Evolutionary conservation across 1,140 invertebrate genomes (phyloP).

Genomic region (Bombus superbus): DNA sequence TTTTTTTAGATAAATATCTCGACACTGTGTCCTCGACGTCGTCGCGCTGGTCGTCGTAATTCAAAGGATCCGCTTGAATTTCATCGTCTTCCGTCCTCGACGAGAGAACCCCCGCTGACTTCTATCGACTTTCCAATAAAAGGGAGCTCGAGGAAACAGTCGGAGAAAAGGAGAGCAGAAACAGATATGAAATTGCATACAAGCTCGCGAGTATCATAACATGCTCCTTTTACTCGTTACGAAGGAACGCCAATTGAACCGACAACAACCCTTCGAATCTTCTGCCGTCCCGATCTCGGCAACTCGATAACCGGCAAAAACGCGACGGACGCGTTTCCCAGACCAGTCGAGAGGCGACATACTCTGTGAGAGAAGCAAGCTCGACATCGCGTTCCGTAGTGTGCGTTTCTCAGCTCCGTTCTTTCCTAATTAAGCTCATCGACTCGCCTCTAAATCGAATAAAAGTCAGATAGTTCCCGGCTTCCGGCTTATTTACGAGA

Average conservation of each 20-base stretch:
- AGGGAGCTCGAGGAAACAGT: not conserved
- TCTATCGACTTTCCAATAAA: slow-evolving; percentile 34
- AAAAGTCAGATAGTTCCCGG: slow-evolving; percentile 68
- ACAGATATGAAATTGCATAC: slow-evolving; percentile 41
- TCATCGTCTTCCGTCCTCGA: not conserved
- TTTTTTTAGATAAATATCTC: not conserved
- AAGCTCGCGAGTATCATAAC: slow-evolving; percentile 46
- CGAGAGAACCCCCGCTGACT: not conserved
- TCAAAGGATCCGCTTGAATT: slow-evolving; percentile 12
- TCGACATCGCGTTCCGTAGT: slow-evolving; percentile 29
- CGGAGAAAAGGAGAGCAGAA: not conserved
- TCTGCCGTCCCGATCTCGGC: not conserved
- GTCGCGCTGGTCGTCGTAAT: not conserved
- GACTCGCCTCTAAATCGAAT: slow-evolving; percentile 73
- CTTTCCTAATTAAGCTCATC: slow-evolving; percentile 59
- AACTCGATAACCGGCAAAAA: slow-evolving; percentile 41
- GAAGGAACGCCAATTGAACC: slow-evolving; percentile 42
- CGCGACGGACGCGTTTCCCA: slow-evolving; percentile 11
- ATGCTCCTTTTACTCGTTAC: slow-evolving; percentile 42
- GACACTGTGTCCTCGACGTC: not conserved
- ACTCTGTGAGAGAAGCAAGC: not conserved
- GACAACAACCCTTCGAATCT: slow-evolving; percentile 41
- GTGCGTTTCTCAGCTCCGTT: slow-evolving; percentile 48
- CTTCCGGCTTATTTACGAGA: slow-evolving; percentile 70
- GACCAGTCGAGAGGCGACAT: not conserved